These are phyloP conservation scores for Nycticorax nycticorax DNA, from an alignment of 2,113 vertebrate genomes.

Conservation along the genomic window DNA sequence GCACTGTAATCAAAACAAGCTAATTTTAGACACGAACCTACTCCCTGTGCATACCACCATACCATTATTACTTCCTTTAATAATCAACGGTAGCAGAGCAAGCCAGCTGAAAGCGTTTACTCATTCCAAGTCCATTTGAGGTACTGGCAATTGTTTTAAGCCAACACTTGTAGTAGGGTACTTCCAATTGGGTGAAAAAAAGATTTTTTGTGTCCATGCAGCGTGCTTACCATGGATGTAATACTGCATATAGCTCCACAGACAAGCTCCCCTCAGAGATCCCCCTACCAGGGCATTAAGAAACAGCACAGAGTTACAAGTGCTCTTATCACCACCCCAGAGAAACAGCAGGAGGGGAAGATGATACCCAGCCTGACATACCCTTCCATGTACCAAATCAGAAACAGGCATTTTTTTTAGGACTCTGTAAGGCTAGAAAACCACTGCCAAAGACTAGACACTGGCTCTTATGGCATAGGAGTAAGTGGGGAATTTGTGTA, in stretches of 20 bases:
- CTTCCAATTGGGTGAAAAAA: background rate
- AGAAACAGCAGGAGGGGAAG: background rate
- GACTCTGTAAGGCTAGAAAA: background rate
- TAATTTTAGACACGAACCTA: background rate
- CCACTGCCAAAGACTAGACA: background rate
- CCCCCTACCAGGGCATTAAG: background rate
- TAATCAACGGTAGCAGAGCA: background rate
- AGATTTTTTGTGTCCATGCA: background rate
- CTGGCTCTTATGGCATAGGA: background rate
- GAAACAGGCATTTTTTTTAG: background rate
- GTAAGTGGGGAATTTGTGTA: background rate
- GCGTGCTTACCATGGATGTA: background rate
- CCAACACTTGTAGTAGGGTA: background rate
- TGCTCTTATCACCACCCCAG: background rate
- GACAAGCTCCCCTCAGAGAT: background rate
- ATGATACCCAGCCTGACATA: background rate
- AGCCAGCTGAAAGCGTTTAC: background rate
- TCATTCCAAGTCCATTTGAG: background rate
- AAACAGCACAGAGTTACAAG: background rate
- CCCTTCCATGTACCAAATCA: background rate
- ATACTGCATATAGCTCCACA: background rate
- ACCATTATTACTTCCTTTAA: background rate
- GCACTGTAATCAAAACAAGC: background rate
- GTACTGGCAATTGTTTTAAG: background rate
- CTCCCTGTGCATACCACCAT: background rate